These are phyloP conservation scores for Serranus cabrilla DNA, from an alignment of 2,797 vertebrate genomes.

Conservation along the genomic window DNA sequence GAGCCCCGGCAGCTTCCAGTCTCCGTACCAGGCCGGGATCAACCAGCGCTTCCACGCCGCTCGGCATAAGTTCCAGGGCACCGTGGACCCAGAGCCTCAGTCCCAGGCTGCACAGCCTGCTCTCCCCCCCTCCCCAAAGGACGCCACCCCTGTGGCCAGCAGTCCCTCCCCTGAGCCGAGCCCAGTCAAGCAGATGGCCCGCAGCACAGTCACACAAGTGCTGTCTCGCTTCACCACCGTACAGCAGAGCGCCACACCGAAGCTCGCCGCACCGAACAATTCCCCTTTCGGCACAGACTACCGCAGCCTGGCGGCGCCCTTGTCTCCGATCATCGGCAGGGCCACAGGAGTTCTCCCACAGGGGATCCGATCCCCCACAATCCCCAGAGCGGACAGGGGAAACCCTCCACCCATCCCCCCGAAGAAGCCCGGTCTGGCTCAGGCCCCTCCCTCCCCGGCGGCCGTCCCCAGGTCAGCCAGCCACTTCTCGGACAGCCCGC, in stretches of 20 bases:
- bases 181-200: constrained; percentile 92
- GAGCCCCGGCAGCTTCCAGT: constrained; percentile 87
- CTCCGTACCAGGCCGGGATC: constrained; percentile 96
- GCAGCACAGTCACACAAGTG: constrained; percentile 95
- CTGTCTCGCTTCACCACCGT: constrained; percentile 92
- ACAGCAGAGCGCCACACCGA: constrained; percentile 83
- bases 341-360: constrained; percentile 85
- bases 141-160: constrained; percentile 50
- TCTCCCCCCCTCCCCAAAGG: constrained; percentile 70
- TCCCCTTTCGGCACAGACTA: constrained; percentile 89
- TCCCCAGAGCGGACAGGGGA: constrained; percentile 92
- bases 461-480: constrained; percentile 81
- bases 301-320: constrained; percentile 85
- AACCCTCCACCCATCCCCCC: constrained; percentile 97
- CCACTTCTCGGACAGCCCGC: constrained; percentile 82
- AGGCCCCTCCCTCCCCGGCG: constrained; percentile 88
- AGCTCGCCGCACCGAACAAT: constrained; percentile 89
- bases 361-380: constrained; percentile 92
- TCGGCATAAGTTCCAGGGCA: constrained; percentile 94
- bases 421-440: constrained; percentile 94
- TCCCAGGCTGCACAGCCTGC: constrained; percentile 81
- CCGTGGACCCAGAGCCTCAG: constrained; percentile 89
- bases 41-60: constrained; percentile 97
- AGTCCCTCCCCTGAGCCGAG: constrained; percentile 85
- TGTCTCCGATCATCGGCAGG: constrained; percentile 89